Evolutionary conservation across 2,113 vertebrate genomes (phyloP).

Genomic region (Daboia siamensis): DNA sequence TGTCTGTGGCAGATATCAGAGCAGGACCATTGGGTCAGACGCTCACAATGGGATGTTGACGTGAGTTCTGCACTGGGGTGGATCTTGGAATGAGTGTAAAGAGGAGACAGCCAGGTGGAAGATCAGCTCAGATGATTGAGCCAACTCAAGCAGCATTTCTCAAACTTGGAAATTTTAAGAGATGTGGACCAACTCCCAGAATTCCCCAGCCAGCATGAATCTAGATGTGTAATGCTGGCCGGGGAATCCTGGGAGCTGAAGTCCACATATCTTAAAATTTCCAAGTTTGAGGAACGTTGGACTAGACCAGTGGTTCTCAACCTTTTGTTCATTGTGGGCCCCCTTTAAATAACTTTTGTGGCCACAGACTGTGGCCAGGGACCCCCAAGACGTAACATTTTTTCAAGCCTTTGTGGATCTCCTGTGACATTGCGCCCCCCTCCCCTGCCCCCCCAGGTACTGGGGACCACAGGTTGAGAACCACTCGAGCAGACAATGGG

Average conservation of each 20-base stretch:
- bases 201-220: background rate
- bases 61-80: background rate
- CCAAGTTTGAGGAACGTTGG: background rate
- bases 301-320: background rate
- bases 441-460: too few species aligned
- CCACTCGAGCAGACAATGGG: background rate
- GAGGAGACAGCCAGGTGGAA: background rate
- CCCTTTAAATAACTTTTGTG: too few species aligned
- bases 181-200: background rate
- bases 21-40: too few species aligned
- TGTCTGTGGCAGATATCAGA: background rate
- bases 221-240: background rate
- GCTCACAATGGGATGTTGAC: background rate
- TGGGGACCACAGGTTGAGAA: background rate
- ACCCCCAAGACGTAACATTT: background rate
- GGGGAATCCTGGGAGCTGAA: background rate
- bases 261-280: background rate
- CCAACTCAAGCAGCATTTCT: background rate
- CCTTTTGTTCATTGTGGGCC: background rate
- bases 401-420: background rate
- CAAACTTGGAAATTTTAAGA: background rate
- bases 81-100: background rate
- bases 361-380: background rate
- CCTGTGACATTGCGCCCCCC: background rate
- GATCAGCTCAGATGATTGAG: background rate